Evolutionary conservation across 2,113 vertebrate genomes (phyloP), one percentile per base, ranked within the genome.

Genomic region (Hymenochirus boettgeri): DNA sequence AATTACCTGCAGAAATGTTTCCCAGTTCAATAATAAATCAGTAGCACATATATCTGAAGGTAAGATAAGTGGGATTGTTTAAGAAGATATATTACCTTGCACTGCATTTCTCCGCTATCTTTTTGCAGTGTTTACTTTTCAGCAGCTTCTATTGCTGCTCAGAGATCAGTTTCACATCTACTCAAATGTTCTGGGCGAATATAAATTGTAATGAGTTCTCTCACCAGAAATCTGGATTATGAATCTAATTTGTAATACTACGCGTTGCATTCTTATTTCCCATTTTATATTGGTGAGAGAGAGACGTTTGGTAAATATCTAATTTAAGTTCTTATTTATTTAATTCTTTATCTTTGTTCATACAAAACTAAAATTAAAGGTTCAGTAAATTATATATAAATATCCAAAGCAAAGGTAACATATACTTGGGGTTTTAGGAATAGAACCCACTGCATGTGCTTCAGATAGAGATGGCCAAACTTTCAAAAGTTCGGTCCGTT

Each of bases 11-110:
- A 71, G 48, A 60, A 55, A 65, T 63, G 12, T 46, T 64, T 71
- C 73, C 65, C 21, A 61, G 62, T 65, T 70, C 72, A 27, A n/a
- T 65, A 60, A 33, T 61, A 63, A 79, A 71, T 76, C 77, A 72
- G 58, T 19, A 76, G 69, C 25, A 72, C 75, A 74, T 57, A 71
- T 26, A 60, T 0, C 10, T 26, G 0, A 50, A 17, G 27, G 5
- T 73, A 74, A 77, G 42, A 64, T 69, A 65, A 9, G 39, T 46
- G 60, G 48, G 6, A 57, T 53, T 47, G 18, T 37, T 69, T 23
- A 60, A 72, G 62, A 0, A 77, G 58, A 61, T 65, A 33, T 74
- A 71, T 15, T 17, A 57, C 27, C 46, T 61, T 72, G 61, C 47
- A 46, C 0, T 1, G 26, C 42, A 22, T 27, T 15, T 17, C 12